Evolutionary conservation across 35 echinoderm and acorn worm genomes (phyloP), one percentile per base, ranked within the genome.

Genomic region (Apostichopus californicus): DNA sequence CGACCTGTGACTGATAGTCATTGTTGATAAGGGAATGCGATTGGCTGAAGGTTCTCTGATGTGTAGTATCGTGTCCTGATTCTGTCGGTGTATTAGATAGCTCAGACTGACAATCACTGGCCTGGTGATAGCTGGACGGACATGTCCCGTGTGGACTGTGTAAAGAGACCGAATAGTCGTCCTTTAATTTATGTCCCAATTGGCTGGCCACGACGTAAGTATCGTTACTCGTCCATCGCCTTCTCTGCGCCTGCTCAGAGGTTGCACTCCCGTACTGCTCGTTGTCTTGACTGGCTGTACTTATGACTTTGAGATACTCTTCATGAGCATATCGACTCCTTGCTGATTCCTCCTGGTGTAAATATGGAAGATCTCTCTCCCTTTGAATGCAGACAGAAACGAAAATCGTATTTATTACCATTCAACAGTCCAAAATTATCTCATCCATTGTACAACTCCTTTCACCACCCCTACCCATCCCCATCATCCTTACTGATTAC

Each of bases 121-220:
- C 18, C 79, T 98, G 97, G 60, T 99, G 97, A 56, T 92, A 95
- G 63, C 93, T 99, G 0, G 97, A 99, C 54, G 97, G 97, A 93
- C 97, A 99, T 9, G 70, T 89, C 10, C 95, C 95, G 58, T 96
- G 95, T 20, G 97, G 93, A 90, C 93, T 99, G 80, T 99, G 97
- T 24, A 99, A 71, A 8, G 97, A 99, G 5, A 96, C 81, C 4
- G 95, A 93, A 56, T 96, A 96, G 57, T 99, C 97, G 73, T 99
- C 95, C 52, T 94, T 94, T 64, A 96, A 88, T 85, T 94, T 94
- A 54, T 92, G 92, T 17, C 79, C 89, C 25, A 75, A 93, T 79
- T 96, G 95, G 78, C 95, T 96, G 9, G 97, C 95, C 64, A 94
- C 93, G 2, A 99, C 93, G 85, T 99, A 99, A 3, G 95, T 96